Evolutionary conservation across 2,113 vertebrate genomes (phyloP).

Genomic region (Paracanthobrama guichenoti): DNA sequence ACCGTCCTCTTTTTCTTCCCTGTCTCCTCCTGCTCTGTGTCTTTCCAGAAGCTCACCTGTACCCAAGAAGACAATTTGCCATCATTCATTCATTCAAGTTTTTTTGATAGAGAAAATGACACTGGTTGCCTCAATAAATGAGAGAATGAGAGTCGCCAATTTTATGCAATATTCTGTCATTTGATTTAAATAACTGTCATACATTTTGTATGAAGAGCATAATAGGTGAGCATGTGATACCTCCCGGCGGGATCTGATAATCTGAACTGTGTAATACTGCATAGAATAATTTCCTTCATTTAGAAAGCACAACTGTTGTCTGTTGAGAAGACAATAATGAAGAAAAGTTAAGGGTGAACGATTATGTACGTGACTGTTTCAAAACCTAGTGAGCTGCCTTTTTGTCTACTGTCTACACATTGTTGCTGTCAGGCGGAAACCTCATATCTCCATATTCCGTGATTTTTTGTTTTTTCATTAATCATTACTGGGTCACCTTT

Average conservation of each 20-base stretch:
- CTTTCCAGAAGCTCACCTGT: constrained; percentile 92
- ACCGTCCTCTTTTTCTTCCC: constrained; percentile 82
- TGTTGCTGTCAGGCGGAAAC: no score
- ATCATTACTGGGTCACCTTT: no score
- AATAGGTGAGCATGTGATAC: constrained; percentile 43
- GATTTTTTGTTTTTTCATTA: no score
- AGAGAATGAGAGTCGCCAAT: neutral
- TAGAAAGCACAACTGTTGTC: constrained; percentile 25
- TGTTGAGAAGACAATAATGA: neutral
- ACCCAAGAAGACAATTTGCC: constrained; percentile 42
- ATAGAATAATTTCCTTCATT: constrained; percentile 44
- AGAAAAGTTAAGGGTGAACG: neutral
- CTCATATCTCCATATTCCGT: no score
- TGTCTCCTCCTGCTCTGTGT: constrained; percentile 85
- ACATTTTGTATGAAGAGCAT: constrained; percentile 46
- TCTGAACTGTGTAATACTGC: constrained; percentile 24
- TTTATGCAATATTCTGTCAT: constrained; percentile 40
- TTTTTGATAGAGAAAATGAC: constrained; percentile 7
- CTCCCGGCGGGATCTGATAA: constrained; percentile 34
- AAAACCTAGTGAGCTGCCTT: neutral
- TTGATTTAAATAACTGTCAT: constrained; percentile 53
- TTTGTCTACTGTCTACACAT: no score
- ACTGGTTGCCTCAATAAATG: constrained; percentile 16
- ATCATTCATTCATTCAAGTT: constrained; percentile 2
- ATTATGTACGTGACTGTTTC: neutral